phyloP scores from a whole-genome alignment of 1,140 invertebrate species.

The Neodiprion pinetum region DNA sequence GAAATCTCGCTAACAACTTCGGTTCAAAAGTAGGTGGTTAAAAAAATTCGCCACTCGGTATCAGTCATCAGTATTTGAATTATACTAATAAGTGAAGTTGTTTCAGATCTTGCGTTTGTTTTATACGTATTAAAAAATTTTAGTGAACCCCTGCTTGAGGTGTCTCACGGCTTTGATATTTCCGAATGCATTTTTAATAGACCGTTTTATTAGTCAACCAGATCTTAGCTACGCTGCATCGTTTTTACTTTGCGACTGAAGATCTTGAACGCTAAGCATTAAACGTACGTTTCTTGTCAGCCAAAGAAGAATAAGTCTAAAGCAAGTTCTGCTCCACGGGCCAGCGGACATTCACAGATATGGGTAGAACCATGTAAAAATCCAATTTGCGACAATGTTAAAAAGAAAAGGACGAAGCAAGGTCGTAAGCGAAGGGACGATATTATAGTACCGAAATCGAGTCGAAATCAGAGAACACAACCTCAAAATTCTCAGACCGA shows the following conservation, averaged over 20 bases:
- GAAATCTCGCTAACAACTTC: constrained; percentile 22
- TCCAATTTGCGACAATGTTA: not conserved
- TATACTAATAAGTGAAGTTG: not conserved
- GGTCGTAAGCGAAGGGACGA: not conserved
- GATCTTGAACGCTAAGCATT: too few species aligned
- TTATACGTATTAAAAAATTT: not conserved
- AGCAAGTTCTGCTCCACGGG: not conserved
- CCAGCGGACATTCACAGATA: not conserved
- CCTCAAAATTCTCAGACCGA: constrained; percentile 8
- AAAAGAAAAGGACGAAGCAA: not conserved
- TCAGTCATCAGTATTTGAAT: not conserved
- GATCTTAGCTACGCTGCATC: too few species aligned
- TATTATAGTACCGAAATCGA: too few species aligned
- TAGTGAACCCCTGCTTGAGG: not conserved
- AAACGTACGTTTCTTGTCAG: not conserved
- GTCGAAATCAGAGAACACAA: not conserved
- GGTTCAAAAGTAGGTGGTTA: constrained; percentile 23
- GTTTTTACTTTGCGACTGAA: too few species aligned
- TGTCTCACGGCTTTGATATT: not conserved
- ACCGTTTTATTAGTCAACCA: too few species aligned
- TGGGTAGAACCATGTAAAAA: not conserved
- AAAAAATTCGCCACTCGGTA: not conserved
- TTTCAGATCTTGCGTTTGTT: not conserved
- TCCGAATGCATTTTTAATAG: too few species aligned
- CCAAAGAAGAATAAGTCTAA: not conserved